Conservation (phyloP, 2,113 vertebrate species). For the Mus spicilegus region DNA sequence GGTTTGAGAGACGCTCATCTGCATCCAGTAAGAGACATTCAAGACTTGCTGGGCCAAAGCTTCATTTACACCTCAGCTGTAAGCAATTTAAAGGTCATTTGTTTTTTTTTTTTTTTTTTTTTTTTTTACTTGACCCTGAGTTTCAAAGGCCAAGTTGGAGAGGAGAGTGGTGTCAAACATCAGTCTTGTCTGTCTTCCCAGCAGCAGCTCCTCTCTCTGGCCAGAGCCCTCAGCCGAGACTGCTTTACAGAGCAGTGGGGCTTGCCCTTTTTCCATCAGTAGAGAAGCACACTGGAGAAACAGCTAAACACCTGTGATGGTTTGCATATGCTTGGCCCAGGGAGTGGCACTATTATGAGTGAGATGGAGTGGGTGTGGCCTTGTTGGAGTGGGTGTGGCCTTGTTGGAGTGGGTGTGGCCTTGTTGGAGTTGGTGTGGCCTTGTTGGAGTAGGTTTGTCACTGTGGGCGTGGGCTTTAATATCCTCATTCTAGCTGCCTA, state of each 20-base stretch:
- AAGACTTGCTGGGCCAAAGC: not conserved
- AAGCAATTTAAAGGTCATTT: not conserved
- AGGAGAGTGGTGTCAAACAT: not conserved
- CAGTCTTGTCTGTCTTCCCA: not conserved
- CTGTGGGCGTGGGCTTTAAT: too few relatives aligned
- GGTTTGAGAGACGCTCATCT: not conserved
- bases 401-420: too few relatives aligned
- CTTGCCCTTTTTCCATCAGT: not conserved
- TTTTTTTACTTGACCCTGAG: conserved; percentile 29
- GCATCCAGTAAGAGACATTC: not conserved
- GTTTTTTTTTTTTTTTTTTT: too few relatives aligned
- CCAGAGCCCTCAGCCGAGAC: not conserved
- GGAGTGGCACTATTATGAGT: too few relatives aligned
- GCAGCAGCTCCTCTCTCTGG: too few relatives aligned
- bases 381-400: too few relatives aligned
- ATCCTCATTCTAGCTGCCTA: too few relatives aligned
- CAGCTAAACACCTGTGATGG: not conserved
- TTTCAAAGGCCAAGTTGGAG: not conserved
- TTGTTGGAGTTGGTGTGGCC: too few relatives aligned
- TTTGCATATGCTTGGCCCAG: too few relatives aligned
- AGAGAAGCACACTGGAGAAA: not conserved
- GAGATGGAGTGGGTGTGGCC: too few relatives aligned
- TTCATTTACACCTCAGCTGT: not conserved
- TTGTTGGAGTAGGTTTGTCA: too few relatives aligned
- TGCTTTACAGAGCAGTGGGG: not conserved